Evolutionary conservation across 2,797 vertebrate genomes (phyloP).

Genomic region (Periparus ater): DNA sequence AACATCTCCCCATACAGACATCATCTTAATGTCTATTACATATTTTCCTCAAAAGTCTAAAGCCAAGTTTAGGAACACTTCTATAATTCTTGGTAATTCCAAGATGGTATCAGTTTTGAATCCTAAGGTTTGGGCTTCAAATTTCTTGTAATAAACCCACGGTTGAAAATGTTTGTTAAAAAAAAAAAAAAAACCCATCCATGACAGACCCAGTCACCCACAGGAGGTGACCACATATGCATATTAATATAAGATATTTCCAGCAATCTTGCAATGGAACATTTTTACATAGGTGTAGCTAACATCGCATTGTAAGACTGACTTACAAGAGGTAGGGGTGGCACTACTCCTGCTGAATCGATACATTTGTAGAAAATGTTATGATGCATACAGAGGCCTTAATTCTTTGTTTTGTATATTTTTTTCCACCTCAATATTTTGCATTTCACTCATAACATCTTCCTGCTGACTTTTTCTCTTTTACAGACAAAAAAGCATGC

Average conservation of each 20-base stretch:
- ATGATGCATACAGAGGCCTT: neutral
- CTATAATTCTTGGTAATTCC: neutral
- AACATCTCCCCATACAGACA: neutral
- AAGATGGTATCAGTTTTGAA: neutral
- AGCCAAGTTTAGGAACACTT: neutral
- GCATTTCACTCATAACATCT: neutral
- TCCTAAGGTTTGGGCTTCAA: neutral
- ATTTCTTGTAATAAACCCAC: neutral
- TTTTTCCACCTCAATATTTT: fast-evolving
- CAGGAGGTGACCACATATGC: neutral
- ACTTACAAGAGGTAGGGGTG: neutral
- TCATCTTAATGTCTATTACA: neutral
- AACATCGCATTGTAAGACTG: neutral
- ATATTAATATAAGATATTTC: neutral
- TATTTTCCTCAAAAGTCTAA: neutral
- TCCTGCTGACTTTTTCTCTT: neutral
- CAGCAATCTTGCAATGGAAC: neutral
- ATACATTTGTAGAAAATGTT: neutral
- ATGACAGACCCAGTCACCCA: neutral
- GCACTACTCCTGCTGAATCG: neutral
- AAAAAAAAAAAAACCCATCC: neutral
- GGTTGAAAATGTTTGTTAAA: neutral
- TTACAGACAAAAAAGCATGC: neutral
- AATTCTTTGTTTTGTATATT: neutral
- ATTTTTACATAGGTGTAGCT: neutral